Evolutionary conservation across 1,140 invertebrate species (phyloP).

Genomic region (Delia radicum): DNA sequence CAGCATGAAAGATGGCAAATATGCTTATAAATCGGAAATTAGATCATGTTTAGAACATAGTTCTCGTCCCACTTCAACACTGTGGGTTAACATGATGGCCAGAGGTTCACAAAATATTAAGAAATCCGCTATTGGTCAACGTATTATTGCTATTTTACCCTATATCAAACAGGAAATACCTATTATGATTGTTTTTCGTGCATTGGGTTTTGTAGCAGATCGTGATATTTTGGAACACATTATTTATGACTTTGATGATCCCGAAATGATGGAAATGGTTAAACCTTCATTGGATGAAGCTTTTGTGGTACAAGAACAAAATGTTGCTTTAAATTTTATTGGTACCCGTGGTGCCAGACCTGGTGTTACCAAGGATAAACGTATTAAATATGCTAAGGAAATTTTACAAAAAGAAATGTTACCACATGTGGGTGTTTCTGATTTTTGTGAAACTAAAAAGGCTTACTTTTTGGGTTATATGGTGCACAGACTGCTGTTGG

Average conservation of each 20-base stretch:
- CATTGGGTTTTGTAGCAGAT: slow-evolving; percentile 97
- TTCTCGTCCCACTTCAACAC: slow-evolving; percentile 89
- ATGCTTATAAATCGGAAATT: slow-evolving; percentile 96
- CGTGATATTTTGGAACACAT: slow-evolving; percentile 98
- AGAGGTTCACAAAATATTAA: slow-evolving; percentile 92
- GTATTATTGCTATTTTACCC: slow-evolving; percentile 95
- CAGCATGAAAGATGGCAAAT: slow-evolving; percentile 97
- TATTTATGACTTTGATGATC: slow-evolving; percentile 98
- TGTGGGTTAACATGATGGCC: slow-evolving; percentile 99
- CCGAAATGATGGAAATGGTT: slow-evolving; percentile 99
- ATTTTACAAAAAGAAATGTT: slow-evolving; percentile 99
- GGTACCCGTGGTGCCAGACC: slow-evolving; percentile 93
- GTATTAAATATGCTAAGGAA: slow-evolving; percentile 98
- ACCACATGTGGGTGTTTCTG: slow-evolving; percentile 96
- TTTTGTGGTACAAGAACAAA: slow-evolving; percentile 99
- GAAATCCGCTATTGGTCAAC: slow-evolving; percentile 96
- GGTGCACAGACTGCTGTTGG: slow-evolving; percentile 93
- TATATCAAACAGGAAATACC: slow-evolving; percentile 99
- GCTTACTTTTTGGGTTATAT: slow-evolving; percentile 98
- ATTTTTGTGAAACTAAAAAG: slow-evolving; percentile 99
- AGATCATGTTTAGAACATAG: slow-evolving; percentile 94
- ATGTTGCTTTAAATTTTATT: slow-evolving; percentile 97
- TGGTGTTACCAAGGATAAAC: slow-evolving; percentile 97
- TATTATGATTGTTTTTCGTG: slow-evolving; percentile 98
- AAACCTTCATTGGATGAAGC: slow-evolving; percentile 99